Evolutionary conservation across 1,140 invertebrate species (phyloP).

Genomic region (Caenorhabditis tropicalis): DNA sequence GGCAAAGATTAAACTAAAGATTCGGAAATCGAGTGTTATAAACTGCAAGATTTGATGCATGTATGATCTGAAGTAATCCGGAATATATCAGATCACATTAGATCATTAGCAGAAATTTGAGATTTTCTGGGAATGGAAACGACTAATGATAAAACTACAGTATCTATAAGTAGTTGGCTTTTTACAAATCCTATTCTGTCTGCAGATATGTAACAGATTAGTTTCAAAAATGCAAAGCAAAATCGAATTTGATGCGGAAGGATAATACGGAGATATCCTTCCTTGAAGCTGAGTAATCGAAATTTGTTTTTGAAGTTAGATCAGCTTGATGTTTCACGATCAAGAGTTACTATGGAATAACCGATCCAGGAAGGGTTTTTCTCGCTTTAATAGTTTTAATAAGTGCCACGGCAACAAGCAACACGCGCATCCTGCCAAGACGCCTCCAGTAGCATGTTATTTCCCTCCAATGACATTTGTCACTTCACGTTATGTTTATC

Average conservation of each 20-base stretch:
- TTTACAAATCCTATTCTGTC: not conserved
- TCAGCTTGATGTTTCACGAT: too few relatives aligned
- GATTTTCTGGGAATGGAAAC: not conserved
- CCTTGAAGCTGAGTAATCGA: not conserved
- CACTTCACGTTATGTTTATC: slow-evolving; percentile 26
- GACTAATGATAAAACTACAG: not conserved
- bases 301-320: too few relatives aligned
- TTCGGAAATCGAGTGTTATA: not conserved
- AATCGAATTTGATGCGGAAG: not conserved
- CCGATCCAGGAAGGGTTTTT: not conserved
- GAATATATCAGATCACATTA: slow-evolving; percentile 5
- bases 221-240: not conserved
- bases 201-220: not conserved
- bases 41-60: not conserved
- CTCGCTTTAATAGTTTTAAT: not conserved
- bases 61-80: not conserved
- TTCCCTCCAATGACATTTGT: slow-evolving; percentile 4
- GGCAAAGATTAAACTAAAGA: not conserved
- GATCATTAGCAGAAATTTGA: not conserved
- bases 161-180: not conserved
- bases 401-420: not conserved
- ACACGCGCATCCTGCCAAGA: not conserved
- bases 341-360: too few relatives aligned
- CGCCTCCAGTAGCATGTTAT: not conserved
- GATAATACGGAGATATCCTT: not conserved